Percentiles rank a stretch among this genome's conserved stretches.
phyloP scores from a whole-genome alignment of 1,140 invertebrate species.

The Maconellicoccus hirsutus region DNA sequence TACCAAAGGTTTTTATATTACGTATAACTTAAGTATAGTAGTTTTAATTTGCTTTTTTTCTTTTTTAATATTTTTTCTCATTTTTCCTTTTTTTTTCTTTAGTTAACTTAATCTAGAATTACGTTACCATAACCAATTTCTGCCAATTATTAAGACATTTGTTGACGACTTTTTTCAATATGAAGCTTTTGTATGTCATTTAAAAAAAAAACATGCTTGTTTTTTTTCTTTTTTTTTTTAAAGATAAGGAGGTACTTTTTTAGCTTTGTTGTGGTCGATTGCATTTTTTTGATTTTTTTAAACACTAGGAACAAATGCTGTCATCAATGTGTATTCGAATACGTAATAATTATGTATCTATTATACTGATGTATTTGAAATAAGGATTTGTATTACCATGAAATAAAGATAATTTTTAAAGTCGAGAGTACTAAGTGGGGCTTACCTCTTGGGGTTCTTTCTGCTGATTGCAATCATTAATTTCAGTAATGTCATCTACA shows the following conservation, averaged over 20 bases:
- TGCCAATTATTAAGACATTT: constrained; percentile 13
- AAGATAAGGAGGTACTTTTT: background rate
- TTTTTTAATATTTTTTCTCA: background rate
- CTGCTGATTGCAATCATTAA: no score
- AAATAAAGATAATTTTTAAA: constrained; percentile 4
- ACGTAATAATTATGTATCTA: background rate
- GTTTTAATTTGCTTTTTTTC: constrained; percentile 10
- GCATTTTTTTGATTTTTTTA: background rate
- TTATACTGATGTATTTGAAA: background rate
- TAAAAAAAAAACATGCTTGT: background rate
- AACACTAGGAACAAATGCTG: background rate
- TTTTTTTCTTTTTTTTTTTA: background rate
- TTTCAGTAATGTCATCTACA: no score
- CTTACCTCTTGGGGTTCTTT: no score
- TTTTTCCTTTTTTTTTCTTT: constrained; percentile 11
- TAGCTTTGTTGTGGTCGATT: background rate
- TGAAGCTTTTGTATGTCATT: constrained; percentile 4
- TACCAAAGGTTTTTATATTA: constrained; percentile 17
- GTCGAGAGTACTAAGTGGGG: no score
- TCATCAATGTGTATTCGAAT: background rate
- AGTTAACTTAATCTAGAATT: constrained; percentile 6
- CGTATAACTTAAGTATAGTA: background rate
- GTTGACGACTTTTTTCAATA: constrained; percentile 1
- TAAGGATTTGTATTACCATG: constrained; percentile 9
- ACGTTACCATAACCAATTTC: constrained; percentile 18